Percentiles rank a stretch among this genome's conserved stretches.
Evolutionary conservation across 2,113 vertebrate species (phyloP).

Genomic region (Collichthys lucidus): DNA sequence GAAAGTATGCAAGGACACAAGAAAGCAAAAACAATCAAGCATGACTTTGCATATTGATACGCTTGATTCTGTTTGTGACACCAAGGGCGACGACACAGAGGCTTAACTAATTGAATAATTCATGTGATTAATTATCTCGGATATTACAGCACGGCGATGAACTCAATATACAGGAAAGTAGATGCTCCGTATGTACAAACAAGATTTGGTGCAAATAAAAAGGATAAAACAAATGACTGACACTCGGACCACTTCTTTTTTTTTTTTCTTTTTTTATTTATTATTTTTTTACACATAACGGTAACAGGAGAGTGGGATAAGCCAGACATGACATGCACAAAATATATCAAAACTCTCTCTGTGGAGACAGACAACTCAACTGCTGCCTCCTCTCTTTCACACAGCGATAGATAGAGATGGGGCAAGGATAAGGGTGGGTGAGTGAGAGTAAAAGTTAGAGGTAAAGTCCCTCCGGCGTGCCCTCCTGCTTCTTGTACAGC

Average conservation of each 20-base stretch:
- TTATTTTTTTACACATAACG: slow-evolving; percentile 62
- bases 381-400: slow-evolving; percentile 50
- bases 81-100: slow-evolving; percentile 24
- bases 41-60: slow-evolving; percentile 39
- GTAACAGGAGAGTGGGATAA: slow-evolving; percentile 58
- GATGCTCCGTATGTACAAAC: slow-evolving; percentile 37
- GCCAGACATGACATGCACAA: slow-evolving; percentile 74
- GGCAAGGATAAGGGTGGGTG: background rate
- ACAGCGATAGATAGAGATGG: slow-evolving; percentile 21
- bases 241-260: background rate
- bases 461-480: slow-evolving; percentile 94
- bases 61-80: slow-evolving; percentile 31
- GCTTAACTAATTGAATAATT: slow-evolving; percentile 45
- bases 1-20: background rate
- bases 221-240: background rate
- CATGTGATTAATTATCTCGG: slow-evolving; percentile 49
- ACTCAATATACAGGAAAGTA: slow-evolving; percentile 15
- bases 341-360: slow-evolving; percentile 79
- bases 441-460: slow-evolving; percentile 68
- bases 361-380: slow-evolving; percentile 34
- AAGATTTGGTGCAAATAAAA: slow-evolving; percentile 7
- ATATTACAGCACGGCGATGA: slow-evolving; percentile 29
- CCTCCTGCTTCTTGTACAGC: slow-evolving; percentile 99
- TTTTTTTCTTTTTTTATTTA: slow-evolving; percentile 60
- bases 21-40: background rate